Base-by-base conservation (phyloP, 2,888 invertebrate genomes). In the Formica aserva region DNA sequence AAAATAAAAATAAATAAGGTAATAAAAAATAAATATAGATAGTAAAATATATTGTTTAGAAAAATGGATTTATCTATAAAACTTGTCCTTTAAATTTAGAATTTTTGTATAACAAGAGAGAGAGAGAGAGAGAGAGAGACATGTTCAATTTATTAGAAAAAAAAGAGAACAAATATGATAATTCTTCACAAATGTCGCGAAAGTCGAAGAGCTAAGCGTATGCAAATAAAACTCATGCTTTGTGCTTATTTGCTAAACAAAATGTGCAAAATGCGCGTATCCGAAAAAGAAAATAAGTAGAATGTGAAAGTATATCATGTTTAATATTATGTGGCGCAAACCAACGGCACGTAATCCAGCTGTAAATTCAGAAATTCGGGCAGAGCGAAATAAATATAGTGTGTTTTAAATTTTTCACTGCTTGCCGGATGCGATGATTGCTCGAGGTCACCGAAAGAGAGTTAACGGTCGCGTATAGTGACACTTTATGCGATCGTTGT, bases 401-500 rank as follows among this genome's bases (percentile, higher is more conserved):
- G 5, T 66, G 26, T 26, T 55, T 66, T n/a, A 76, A 77, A 52
- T 67, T 77, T 22, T 26, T 38, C 41, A 13, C 1, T 41, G n/a
- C 26, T 55, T 38, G 55, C 38, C 67, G 69, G 38, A 77, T 29
- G n/a, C 38, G 77, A 41, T 55, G 41, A 22, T 29, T n/a, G 38
- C 52, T 55, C 76, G 76, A 66, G 66, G 76, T 26, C 76, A 29
- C 26, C 67, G 52, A 52, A 55, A 38, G 38, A 67, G 38, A 77
- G 29, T 35, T 67, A 82, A 82, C 57, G 22, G n/a, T 45, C 45
- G 45, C 52, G 22, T 32, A 32, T 52, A 38, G 66, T 55, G 66
- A 66, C 67, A 60, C 26, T 82, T 82, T 82, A 82, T 76, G 38
- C 63, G 63, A 55, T 45, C 62, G 71, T 63, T 52, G 62, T 22